These are phyloP conservation scores for Micronisus gabar DNA, from an alignment of 2,113 vertebrate species.

Conservation along the genomic window DNA sequence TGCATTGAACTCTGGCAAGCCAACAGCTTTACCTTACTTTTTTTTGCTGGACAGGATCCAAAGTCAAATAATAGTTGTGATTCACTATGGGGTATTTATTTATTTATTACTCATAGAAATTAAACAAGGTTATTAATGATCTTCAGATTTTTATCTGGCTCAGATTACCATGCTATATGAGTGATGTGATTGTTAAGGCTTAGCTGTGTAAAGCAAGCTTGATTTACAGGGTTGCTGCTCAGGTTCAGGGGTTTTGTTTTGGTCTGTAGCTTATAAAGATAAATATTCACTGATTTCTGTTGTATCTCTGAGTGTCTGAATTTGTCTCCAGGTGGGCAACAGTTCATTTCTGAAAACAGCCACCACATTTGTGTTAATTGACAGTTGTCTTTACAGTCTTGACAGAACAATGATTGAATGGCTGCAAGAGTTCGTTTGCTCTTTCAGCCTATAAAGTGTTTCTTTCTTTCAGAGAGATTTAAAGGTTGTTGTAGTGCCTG, in stretches of 20 bases:
- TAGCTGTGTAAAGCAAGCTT: not conserved
- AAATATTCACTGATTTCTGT: not conserved
- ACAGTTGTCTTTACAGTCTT: not conserved
- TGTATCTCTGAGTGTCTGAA: not conserved
- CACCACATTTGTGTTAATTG: not conserved
- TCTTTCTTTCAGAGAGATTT: not conserved
- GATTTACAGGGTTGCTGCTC: not conserved
- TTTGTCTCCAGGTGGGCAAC: not conserved
- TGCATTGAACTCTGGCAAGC: not conserved
- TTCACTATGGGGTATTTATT: not conserved
- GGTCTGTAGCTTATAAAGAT: not conserved
- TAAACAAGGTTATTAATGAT: not conserved
- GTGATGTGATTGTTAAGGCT: not conserved
- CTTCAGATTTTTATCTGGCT: not conserved
- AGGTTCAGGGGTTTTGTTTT: not conserved
- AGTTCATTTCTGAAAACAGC: not conserved
- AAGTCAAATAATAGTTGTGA: not conserved
- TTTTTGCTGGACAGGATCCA: not conserved
- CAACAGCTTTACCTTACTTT: not conserved
- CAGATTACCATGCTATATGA: not conserved
- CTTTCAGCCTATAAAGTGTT: not conserved
- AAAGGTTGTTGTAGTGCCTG: not conserved
- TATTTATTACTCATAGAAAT: not conserved
- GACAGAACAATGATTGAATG: not conserved
- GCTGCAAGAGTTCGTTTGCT: not conserved